Evolutionary conservation across 2,888 invertebrate species (phyloP).

Genomic region (Pyralis farinalis): DNA sequence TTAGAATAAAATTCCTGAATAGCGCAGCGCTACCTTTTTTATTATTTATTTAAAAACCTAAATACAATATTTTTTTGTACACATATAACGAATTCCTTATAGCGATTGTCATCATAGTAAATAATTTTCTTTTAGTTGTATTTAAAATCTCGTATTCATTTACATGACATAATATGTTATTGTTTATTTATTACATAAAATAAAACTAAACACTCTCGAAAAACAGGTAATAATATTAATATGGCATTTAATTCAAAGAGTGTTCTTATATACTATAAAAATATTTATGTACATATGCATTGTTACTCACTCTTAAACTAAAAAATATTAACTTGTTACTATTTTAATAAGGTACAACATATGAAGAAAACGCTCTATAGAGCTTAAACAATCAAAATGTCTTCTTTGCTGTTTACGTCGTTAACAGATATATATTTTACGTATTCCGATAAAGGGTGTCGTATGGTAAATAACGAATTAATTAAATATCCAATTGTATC

Average conservation of each 20-base stretch:
- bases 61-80: too few relatives aligned
- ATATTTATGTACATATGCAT: conserved; percentile 44
- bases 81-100: too few relatives aligned
- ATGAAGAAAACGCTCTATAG: conserved; percentile 1
- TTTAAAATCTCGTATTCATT: background rate
- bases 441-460: too few relatives aligned
- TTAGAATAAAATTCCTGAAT: too few relatives aligned
- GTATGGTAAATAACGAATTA: too few relatives aligned
- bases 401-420: too few relatives aligned
- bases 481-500: too few relatives aligned
- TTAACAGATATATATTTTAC: too few relatives aligned
- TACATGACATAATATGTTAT: background rate
- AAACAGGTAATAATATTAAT: conserved; percentile 57
- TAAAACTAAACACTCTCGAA: conserved; percentile 24
- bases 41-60: too few relatives aligned
- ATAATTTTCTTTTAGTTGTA: too few relatives aligned
- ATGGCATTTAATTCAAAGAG: conserved; percentile 67
- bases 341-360: conserved; percentile 24
- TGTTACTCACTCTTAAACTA: conserved; percentile 3
- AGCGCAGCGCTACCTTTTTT: too few relatives aligned
- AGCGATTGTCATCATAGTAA: too few relatives aligned
- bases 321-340: conserved; percentile 27
- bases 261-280: conserved; percentile 32
- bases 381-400: background rate
- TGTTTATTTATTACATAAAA: conserved; percentile 8